Conservation (phyloP, 2,113 vertebrate species). For the Rana temporaria region DNA sequence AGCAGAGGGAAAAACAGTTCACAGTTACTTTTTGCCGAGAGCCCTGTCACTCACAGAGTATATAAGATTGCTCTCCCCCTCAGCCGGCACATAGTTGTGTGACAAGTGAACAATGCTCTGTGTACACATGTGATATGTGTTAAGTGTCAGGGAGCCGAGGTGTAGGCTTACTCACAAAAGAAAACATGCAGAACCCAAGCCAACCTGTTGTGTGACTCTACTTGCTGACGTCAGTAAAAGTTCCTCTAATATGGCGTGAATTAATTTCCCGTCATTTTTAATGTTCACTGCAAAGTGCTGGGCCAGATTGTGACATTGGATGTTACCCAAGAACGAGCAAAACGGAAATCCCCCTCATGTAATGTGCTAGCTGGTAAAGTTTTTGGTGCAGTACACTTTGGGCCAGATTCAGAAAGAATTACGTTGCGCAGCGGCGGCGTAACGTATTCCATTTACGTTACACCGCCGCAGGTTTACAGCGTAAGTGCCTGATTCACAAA, state of each 20-base stretch:
- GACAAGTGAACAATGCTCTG: constrained; percentile 40
- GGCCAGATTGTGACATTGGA: no score
- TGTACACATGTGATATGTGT: constrained; percentile 39
- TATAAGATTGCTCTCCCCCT: constrained; percentile 4
- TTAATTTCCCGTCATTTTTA: background rate
- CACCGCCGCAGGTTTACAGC: no score
- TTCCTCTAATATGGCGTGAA: background rate
- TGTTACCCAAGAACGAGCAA: no score
- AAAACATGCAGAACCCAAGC: background rate
- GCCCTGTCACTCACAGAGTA: constrained; percentile 47
- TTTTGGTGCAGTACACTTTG: no score
- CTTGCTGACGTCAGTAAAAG: constrained; percentile 25
- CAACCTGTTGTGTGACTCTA: constrained; percentile 32
- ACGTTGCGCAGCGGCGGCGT: no score
- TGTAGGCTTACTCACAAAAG: constrained; percentile 5
- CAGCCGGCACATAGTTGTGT: constrained; percentile 41
- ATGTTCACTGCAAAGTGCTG: no score
- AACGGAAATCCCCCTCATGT: no score
- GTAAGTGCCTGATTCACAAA: no score
- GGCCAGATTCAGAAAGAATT: no score
- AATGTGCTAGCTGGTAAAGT: no score
- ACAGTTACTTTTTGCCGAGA: constrained; percentile 51
- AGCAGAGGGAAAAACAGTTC: constrained; percentile 28
- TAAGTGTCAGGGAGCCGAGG: constrained; percentile 38
- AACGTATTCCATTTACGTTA: no score